Percentiles rank a stretch among this genome's conserved stretches.
Evolutionary conservation across 2,888 invertebrate genomes (phyloP).

Genomic region (Ectemnius cavifrons): DNA sequence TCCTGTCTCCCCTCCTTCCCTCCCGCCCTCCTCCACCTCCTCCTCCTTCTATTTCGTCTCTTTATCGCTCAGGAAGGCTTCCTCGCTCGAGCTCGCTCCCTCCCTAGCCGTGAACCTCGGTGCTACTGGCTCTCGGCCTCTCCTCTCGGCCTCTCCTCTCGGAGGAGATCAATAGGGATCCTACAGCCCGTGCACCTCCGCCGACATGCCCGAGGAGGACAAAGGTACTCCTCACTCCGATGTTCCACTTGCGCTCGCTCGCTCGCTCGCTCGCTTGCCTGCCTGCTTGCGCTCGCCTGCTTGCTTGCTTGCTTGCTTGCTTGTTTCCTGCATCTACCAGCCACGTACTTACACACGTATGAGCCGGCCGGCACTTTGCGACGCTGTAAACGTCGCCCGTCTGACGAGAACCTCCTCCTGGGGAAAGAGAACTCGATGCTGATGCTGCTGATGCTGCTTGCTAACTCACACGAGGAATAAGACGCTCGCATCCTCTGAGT

Average conservation of each 20-base stretch:
- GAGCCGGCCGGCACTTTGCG: background rate
- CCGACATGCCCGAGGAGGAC: slow-evolving; percentile 61
- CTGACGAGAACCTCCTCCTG: background rate
- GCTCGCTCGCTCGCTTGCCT: background rate
- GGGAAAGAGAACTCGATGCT: background rate
- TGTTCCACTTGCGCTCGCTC: slow-evolving; percentile 58
- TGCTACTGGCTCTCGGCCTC: slow-evolving; percentile 54
- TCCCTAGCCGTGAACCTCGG: slow-evolving; percentile 26
- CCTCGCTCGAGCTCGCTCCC: too few species aligned
- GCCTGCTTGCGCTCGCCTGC: too few species aligned
- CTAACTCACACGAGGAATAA: too few species aligned
- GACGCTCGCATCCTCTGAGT: too few species aligned
- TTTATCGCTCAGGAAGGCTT: slow-evolving; percentile 18
- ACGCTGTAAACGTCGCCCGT: too few species aligned
- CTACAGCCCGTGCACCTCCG: slow-evolving; percentile 60
- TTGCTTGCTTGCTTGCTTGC: too few species aligned
- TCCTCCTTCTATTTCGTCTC: slow-evolving; percentile 33
- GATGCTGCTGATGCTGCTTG: too few species aligned
- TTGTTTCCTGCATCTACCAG: too few species aligned
- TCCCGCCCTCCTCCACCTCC: slow-evolving; percentile 21
- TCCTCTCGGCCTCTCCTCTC: slow-evolving; percentile 38
- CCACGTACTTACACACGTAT: slow-evolving; percentile 5
- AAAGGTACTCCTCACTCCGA: slow-evolving; percentile 63
- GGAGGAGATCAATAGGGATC: slow-evolving; percentile 70
- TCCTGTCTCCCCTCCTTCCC: slow-evolving; percentile 7